These are phyloP conservation scores for Hippocampus kuda DNA, from an alignment of 2,797 vertebrate species.

Conservation along the genomic window DNA sequence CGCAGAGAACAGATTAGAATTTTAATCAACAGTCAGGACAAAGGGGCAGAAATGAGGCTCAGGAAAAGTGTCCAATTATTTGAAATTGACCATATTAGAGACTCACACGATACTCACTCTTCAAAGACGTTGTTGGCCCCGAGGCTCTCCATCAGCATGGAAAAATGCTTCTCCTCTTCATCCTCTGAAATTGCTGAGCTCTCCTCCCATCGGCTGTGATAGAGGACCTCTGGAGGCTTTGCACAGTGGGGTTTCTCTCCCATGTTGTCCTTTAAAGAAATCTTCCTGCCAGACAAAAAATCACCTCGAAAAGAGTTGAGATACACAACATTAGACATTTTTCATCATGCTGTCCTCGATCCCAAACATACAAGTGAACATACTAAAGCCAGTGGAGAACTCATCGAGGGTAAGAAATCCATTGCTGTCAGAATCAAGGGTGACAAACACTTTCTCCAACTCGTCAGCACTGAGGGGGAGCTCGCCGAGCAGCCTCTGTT, in stretches of 20 bases:
- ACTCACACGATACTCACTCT: slow-evolving; percentile 68
- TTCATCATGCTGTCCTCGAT: no score
- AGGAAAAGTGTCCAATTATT: not conserved
- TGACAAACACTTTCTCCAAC: slow-evolving; percentile 84
- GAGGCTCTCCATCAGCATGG: slow-evolving; percentile 76
- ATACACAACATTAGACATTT: not conserved
- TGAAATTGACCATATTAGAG: not conserved
- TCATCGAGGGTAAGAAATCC: slow-evolving; percentile 82
- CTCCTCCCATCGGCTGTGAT: slow-evolving; percentile 61
- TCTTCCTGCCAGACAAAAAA: slow-evolving; percentile 73
- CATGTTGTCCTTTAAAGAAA: slow-evolving; percentile 37
- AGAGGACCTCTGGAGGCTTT: slow-evolving; percentile 53
- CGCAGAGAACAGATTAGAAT: not conserved
- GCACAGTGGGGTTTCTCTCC: slow-evolving; percentile 20
- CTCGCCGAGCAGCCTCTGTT: slow-evolving; percentile 77
- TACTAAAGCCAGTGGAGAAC: slow-evolving; percentile 87
- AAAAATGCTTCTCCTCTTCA: slow-evolving; percentile 82
- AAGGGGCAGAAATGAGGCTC: not conserved
- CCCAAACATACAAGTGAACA: slow-evolving; percentile 40
- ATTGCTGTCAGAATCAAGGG: slow-evolving; percentile 80
- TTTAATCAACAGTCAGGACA: not conserved
- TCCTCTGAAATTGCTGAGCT: slow-evolving; percentile 47
- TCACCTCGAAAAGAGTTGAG: slow-evolving; percentile 58
- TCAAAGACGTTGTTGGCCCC: slow-evolving; percentile 78
- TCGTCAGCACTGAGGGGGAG: slow-evolving; percentile 80